Percentiles rank a stretch among this genome's conserved stretches.
phyloP scores from a whole-genome alignment of 2,888 invertebrate genomes.

The Esperia sulphurella region DNA sequence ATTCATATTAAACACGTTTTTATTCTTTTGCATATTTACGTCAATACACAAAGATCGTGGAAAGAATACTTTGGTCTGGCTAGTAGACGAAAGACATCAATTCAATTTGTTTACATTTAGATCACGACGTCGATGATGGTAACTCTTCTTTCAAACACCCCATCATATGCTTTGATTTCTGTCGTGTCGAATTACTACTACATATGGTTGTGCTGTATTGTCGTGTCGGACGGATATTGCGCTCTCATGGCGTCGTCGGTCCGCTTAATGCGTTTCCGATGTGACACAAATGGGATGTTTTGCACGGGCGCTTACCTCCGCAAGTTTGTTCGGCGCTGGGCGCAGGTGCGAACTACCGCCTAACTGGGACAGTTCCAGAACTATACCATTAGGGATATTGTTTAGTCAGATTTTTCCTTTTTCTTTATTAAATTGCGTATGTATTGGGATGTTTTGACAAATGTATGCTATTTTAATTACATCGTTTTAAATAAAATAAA shows the following conservation, averaged over 20 bases:
- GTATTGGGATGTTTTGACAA: too few species aligned
- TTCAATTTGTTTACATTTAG: too few species aligned
- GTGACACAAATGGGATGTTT: conserved; percentile 70
- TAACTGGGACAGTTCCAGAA: conserved; percentile 29
- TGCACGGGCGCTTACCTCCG: conserved; percentile 25
- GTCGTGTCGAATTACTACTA: too few species aligned
- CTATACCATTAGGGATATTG: conserved; percentile 6
- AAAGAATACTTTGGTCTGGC: too few species aligned
- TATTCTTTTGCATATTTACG: too few species aligned
- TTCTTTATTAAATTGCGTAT: not conserved
- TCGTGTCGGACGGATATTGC: conserved; percentile 65
- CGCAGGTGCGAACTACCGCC: conserved; percentile 37
- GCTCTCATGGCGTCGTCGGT: conserved; percentile 59
- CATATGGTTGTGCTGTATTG: not conserved
- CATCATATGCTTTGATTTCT: not conserved
- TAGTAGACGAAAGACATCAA: too few species aligned
- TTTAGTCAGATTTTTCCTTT: not conserved
- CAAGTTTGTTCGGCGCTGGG: conserved; percentile 7
- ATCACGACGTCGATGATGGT: too few species aligned
- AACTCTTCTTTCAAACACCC: too few species aligned
- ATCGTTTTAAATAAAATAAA: too few species aligned
- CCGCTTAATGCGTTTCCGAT: conserved; percentile 73
- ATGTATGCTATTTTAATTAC: too few species aligned
- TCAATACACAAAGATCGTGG: too few species aligned
- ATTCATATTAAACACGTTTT: too few species aligned